Conservation (phyloP, 2,888 invertebrate genomes). For the Apamea sordens region DNA sequence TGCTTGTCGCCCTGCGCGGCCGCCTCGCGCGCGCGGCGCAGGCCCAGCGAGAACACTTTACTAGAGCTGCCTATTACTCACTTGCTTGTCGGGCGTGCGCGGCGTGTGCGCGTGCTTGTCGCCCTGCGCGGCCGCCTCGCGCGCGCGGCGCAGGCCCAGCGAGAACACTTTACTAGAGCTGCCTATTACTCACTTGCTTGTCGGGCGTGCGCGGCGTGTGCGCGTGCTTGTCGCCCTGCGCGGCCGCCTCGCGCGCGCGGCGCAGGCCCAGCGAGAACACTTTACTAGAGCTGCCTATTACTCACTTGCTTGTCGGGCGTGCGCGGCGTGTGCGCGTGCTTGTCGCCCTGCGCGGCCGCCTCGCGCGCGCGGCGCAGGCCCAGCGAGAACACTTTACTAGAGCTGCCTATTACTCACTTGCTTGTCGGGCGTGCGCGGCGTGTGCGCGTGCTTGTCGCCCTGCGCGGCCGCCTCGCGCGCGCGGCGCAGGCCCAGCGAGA, state of each 20-base stretch:
- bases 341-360: conserved; percentile 90
- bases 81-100: conserved; percentile 60
- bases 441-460: conserved; percentile 64
- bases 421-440: conserved; percentile 63
- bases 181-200: conserved; percentile 81
- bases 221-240: conserved; percentile 74
- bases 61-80: conserved; percentile 91
- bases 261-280: conserved; percentile 95
- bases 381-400: conserved; percentile 95
- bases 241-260: conserved; percentile 94
- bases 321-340: conserved; percentile 60
- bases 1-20: conserved; percentile 85
- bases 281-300: conserved; percentile 93
- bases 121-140: conserved; percentile 92
- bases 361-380: conserved; percentile 95
- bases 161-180: conserved; percentile 95
- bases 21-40: conserved; percentile 94
- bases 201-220: conserved; percentile 63
- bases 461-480: conserved; percentile 94
- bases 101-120: conserved; percentile 63
- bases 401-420: conserved; percentile 87
- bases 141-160: conserved; percentile 93
- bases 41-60: conserved; percentile 95
- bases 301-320: conserved; percentile 56
- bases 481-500: conserved; percentile 94